Conservation (phyloP, 2,888 invertebrate genomes). For the Hirtodrosophila alboralis region DNA sequence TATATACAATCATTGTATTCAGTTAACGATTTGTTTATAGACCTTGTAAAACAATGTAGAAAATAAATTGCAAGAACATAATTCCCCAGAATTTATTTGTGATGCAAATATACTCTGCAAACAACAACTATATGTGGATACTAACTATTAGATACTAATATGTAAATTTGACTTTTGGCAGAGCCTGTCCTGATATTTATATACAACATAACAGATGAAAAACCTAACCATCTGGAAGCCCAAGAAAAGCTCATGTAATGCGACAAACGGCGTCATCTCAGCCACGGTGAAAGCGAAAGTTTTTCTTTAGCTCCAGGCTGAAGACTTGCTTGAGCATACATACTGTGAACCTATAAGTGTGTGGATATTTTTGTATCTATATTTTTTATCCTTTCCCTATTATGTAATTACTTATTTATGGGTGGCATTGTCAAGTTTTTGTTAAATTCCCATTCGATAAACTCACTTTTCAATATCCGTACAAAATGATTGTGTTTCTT, state of each 20-base stretch:
- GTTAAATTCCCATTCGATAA: conserved; percentile 7
- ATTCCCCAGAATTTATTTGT: background rate
- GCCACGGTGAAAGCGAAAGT: conserved; percentile 82
- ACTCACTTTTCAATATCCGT: conserved; percentile 57
- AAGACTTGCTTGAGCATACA: conserved; percentile 20
- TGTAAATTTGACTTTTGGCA: too few relatives aligned
- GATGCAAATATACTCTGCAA: too few relatives aligned
- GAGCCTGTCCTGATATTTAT: too few relatives aligned
- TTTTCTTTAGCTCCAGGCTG: conserved; percentile 52
- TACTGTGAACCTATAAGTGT: conserved; percentile 10
- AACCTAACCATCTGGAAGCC: conserved; percentile 16
- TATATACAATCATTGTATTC: background rate
- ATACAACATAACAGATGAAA: too few relatives aligned
- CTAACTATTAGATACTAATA: too few relatives aligned
- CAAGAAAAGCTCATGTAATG: conserved; percentile 45
- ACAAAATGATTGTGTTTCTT: conserved; percentile 5
- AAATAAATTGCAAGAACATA: conserved; percentile 4
- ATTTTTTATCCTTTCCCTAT: conserved; percentile 51
- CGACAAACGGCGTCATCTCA: conserved; percentile 33
- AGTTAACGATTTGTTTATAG: background rate
- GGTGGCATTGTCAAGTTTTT: background rate
- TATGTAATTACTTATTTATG: conserved; percentile 36
- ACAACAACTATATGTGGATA: too few relatives aligned
- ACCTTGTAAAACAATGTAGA: background rate
- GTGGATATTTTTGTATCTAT: conserved; percentile 24